Conservation (phyloP, 2,113 vertebrate species). For the Geothlypis trichas region DNA sequence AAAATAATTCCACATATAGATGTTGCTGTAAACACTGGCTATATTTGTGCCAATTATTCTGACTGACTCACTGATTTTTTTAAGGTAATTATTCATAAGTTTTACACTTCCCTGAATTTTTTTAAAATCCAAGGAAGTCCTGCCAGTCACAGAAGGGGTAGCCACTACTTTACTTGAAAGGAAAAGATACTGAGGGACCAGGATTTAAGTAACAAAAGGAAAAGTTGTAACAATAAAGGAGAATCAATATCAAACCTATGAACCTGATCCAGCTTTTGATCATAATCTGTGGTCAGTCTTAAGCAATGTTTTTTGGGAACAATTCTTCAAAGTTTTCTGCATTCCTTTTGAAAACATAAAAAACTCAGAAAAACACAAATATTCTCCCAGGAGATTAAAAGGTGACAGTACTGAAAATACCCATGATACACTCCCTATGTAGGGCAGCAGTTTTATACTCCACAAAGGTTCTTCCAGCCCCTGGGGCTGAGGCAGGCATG, state of each 20-base stretch:
- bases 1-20: conserved; percentile 16
- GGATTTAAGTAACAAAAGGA: background rate
- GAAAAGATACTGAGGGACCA: background rate
- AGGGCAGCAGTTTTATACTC: background rate
- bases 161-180: background rate
- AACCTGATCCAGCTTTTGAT: background rate
- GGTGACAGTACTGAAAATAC: background rate
- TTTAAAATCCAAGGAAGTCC: background rate
- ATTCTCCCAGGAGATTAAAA: background rate
- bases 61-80: background rate
- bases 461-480: background rate
- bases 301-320: background rate
- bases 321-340: background rate
- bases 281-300: background rate
- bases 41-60: conserved; percentile 8
- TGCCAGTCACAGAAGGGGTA: background rate
- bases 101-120: background rate
- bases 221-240: background rate
- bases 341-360: background rate
- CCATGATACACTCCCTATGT: rapidly evolving
- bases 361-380: background rate
- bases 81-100: background rate
- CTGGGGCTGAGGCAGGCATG: background rate
- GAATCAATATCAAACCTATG: background rate
- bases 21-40: background rate